A percentile compares a stretch with the other conserved stretches of the same genome.
Evolutionary conservation across 2,888 invertebrate species (phyloP).

Genomic region (Lycocerus yunnanus): DNA sequence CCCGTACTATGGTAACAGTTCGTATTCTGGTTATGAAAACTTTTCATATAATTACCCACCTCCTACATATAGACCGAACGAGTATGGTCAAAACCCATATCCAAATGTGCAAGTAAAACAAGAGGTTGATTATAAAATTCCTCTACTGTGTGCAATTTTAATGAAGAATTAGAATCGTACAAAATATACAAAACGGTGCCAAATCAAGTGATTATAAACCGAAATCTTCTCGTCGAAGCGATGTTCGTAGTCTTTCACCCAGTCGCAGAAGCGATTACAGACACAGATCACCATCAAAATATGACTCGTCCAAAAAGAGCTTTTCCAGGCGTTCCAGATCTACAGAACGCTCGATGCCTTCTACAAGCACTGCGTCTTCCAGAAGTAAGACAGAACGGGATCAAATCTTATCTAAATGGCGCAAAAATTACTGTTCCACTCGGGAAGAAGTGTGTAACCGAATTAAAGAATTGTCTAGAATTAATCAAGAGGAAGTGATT

Average conservation of each 20-base stretch:
- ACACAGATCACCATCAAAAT: background rate
- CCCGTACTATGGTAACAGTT: background rate
- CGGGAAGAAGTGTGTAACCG: constrained; percentile 74
- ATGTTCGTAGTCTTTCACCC: background rate
- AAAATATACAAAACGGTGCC: constrained; percentile 32
- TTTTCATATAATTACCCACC: constrained; percentile 7
- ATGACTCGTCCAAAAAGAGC: background rate
- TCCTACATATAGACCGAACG: background rate
- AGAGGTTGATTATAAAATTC: background rate
- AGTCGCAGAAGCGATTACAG: background rate
- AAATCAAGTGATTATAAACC: background rate
- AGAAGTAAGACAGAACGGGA: constrained; percentile 57
- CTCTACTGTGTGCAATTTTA: constrained; percentile 27
- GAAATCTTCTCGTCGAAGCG: background rate
- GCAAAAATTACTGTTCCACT: constrained; percentile 75
- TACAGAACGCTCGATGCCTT: background rate
- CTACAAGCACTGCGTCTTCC: background rate
- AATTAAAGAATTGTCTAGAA: constrained; percentile 69
- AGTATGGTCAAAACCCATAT: background rate
- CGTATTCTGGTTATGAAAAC: constrained; percentile 7
- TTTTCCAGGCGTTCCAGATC: background rate
- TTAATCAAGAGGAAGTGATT: constrained; percentile 59
- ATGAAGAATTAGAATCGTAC: constrained; percentile 37
- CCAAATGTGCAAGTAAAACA: background rate
- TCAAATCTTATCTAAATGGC: constrained; percentile 63